Evolutionary conservation across 2,888 invertebrate genomes (phyloP).

Genomic region (Melitaea athalia): DNA sequence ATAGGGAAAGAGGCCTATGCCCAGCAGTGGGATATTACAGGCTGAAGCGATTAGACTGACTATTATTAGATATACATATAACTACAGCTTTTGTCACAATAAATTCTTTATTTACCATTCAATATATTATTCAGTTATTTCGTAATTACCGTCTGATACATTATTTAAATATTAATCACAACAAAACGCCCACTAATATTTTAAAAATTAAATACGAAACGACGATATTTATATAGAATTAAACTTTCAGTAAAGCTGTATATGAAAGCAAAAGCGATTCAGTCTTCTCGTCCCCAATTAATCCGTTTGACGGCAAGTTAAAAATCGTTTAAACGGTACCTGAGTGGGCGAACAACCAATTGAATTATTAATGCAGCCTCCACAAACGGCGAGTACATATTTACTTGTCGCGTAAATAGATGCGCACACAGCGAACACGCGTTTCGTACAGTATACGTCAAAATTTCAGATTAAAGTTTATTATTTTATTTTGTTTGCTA

Average conservation of each 20-base stretch:
- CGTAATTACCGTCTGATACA: background rate
- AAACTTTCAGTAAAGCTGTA: slow-evolving; percentile 18
- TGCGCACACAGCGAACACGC: slow-evolving; percentile 82
- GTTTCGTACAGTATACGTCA: slow-evolving; percentile 62
- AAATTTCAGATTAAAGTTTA: background rate
- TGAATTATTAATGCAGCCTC: slow-evolving; percentile 83
- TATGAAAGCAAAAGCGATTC: slow-evolving; percentile 29
- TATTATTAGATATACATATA: background rate
- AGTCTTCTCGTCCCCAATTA: slow-evolving; percentile 59
- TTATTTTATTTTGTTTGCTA: background rate
- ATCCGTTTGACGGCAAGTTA: slow-evolving; percentile 77
- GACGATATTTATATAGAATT: slow-evolving; percentile 3
- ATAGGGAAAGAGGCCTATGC: no score
- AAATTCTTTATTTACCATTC: background rate
- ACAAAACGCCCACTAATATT: background rate
- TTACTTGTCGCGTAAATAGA: slow-evolving; percentile 81
- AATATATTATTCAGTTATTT: background rate
- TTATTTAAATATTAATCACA: no score
- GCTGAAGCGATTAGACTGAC: no score
- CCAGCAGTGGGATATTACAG: no score
- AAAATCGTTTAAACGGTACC: slow-evolving; percentile 81
- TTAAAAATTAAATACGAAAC: background rate
- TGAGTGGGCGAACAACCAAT: slow-evolving; percentile 72
- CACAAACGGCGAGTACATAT: slow-evolving; percentile 81
- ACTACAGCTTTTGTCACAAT: background rate